Percentiles rank a stretch among this genome's conserved stretches.
phyloP scores from a whole-genome alignment of 2,797 vertebrate species.

The Cryptoblepharus egeriae region DNA sequence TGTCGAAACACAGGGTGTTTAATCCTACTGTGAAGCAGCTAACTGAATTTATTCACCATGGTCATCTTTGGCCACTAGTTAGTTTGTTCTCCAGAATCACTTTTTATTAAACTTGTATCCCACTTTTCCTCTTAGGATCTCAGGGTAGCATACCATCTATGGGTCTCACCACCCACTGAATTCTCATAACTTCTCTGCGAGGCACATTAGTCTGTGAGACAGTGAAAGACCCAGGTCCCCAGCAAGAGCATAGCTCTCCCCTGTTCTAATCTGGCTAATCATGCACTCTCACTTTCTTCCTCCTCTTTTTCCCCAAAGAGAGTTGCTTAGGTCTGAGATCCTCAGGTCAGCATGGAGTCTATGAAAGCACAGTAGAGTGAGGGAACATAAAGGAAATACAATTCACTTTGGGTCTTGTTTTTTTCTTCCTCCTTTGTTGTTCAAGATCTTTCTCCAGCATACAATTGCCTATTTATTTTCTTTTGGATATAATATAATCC shows the following conservation, averaged over 20 bases:
- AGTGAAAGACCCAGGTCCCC: too few relatives aligned
- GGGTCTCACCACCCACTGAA: too few relatives aligned
- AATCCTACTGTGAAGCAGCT: too few relatives aligned
- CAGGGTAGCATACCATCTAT: not conserved
- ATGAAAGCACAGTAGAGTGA: not conserved
- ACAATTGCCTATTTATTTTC: slow-evolving; percentile 68
- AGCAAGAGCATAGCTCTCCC: not conserved
- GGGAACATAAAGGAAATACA: not conserved
- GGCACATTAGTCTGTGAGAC: not conserved
- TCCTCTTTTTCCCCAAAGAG: not conserved
- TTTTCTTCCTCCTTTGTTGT: not conserved
- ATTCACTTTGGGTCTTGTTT: not conserved
- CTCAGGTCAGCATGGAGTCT: not conserved
- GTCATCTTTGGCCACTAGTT: not conserved
- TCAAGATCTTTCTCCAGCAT: slow-evolving; percentile 24
- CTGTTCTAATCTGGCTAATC: not conserved
- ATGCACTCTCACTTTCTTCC: not conserved
- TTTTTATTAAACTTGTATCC: not conserved
- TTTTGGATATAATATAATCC: slow-evolving; percentile 60
- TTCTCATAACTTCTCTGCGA: not conserved
- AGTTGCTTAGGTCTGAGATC: not conserved
- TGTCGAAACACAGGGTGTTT: too few relatives aligned
- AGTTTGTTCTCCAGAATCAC: not conserved
- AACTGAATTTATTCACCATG: not conserved
- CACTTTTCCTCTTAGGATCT: not conserved